Conservation (phyloP, 2,113 vertebrate genomes). For the Vimba vimba region DNA sequence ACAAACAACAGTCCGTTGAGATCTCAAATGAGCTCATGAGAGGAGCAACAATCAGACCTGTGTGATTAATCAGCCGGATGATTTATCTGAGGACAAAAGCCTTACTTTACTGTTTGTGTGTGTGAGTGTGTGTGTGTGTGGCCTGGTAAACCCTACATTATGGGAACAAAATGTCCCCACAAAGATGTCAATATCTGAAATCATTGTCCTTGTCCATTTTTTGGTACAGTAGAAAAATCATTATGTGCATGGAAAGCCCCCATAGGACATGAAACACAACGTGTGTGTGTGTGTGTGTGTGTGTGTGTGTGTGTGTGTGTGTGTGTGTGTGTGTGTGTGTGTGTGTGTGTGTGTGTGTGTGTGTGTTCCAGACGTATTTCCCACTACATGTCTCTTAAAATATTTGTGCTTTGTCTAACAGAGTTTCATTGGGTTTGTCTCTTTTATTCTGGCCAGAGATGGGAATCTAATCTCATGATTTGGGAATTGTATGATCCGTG, state of each 20-base stretch:
- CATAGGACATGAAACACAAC: no score
- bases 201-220: no score
- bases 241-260: no score
- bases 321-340: not conserved
- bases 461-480: slow-evolving; percentile 30
- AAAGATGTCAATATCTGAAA: no score
- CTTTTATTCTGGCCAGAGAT: not conserved
- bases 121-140: not conserved
- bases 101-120: not conserved
- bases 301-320: not conserved
- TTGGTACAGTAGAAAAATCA: no score
- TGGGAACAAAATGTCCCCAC: no score
- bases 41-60: slow-evolving; percentile 28
- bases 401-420: not conserved
- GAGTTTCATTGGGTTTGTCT: not conserved
- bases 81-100: slow-evolving; percentile 32
- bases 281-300: no score
- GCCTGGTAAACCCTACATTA: no score
- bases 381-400: not conserved
- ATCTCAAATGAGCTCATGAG: slow-evolving; percentile 37
- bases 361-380: not conserved
- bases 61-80: slow-evolving; percentile 31
- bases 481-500: slow-evolving; percentile 17
- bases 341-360: not conserved
- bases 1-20: slow-evolving; percentile 13